Base-by-base conservation (phyloP, 2,888 invertebrate species). In the Chalcosyrphus nemorum region DNA sequence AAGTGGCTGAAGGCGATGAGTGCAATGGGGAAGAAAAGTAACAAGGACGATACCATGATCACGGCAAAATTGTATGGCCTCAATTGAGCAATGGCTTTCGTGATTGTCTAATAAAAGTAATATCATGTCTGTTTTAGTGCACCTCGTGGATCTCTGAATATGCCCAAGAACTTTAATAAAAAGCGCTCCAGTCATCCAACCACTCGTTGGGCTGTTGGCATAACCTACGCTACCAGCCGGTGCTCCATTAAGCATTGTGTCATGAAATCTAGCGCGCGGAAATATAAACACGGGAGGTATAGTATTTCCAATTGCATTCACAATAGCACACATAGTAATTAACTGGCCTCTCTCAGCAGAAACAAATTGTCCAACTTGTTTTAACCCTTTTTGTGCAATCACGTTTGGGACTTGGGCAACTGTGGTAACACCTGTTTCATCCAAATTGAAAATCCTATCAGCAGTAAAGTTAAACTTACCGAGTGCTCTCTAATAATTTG, bases 291-390 rank as follows among this genome's bases (percentile, higher is more conserved):
- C 77, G 21, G 77, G 63, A 47, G 72, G 72, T 38, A 78, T 59
- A 35, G 72, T 74, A 50, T 72, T 78, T 29, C 78, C 78, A 56
- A 68, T 47, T 52, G 74, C 77, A 63, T 56, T 81, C 41, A 74
- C 70, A 43, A 80, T 70, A 52, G 68, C 54, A 56, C 81, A 74
- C 19, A 87, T 72, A 50, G 87, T 87, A 11, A 88, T 82, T 13
- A 88, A 52, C 41, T 86, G 82, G 41, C 87, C 86, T 84, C 86
- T 80, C 80, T 89, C 88, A 35, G 86, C 87, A 56, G 87, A 88
- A 27, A 87, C 86, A 63, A 81, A 74, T 72, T 86, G 82, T 38
- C 87, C 87, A 50, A 88, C 87, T 45, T 87, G 81, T 74, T 87
- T 85, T 24, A 24, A 4, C 24, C 24, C 2, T 24, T 68, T 86